Conservation (phyloP, 2,113 vertebrate species). For the Larimichthys crocea region DNA sequence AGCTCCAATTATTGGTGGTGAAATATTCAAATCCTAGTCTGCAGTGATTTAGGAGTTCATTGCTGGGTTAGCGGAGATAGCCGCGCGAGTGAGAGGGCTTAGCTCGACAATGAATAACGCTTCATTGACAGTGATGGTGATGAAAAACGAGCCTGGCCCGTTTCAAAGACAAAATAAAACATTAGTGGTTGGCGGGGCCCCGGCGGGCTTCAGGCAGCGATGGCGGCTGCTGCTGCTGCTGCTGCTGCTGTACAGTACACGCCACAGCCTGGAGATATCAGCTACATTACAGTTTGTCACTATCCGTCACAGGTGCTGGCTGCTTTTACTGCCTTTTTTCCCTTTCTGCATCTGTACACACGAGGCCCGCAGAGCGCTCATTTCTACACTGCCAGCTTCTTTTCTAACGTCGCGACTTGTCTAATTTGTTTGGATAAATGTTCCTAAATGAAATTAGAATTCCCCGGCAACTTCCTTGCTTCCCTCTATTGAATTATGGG, state of each 20-base stretch:
- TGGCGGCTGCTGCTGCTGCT: background rate
- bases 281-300: slow-evolving; percentile 50
- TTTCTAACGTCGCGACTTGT: slow-evolving; percentile 65
- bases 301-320: slow-evolving; percentile 57
- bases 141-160: slow-evolving; percentile 67
- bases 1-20: slow-evolving; percentile 78
- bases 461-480: slow-evolving; percentile 81
- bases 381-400: slow-evolving; percentile 51
- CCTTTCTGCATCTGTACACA: slow-evolving; percentile 32
- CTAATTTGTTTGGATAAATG: slow-evolving; percentile 83
- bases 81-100: slow-evolving; percentile 63
- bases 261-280: slow-evolving; percentile 53
- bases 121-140: slow-evolving; percentile 79
- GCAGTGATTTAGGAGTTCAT: slow-evolving; percentile 81
- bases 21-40: slow-evolving; percentile 84
- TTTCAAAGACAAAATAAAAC: slow-evolving; percentile 77
- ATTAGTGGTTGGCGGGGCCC: slow-evolving; percentile 37
- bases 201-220: slow-evolving; percentile 6
- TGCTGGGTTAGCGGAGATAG: slow-evolving; percentile 76
- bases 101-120: slow-evolving; percentile 71
- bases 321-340: slow-evolving; percentile 30
- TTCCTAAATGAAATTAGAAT: slow-evolving; percentile 80
- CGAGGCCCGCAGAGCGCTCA: background rate
- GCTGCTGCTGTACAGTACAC: slow-evolving; percentile 29
- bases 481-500: slow-evolving; percentile 74